Base-by-base conservation (phyloP, 2,888 invertebrate species). In the Caenorhabditis sulstoni region DNA sequence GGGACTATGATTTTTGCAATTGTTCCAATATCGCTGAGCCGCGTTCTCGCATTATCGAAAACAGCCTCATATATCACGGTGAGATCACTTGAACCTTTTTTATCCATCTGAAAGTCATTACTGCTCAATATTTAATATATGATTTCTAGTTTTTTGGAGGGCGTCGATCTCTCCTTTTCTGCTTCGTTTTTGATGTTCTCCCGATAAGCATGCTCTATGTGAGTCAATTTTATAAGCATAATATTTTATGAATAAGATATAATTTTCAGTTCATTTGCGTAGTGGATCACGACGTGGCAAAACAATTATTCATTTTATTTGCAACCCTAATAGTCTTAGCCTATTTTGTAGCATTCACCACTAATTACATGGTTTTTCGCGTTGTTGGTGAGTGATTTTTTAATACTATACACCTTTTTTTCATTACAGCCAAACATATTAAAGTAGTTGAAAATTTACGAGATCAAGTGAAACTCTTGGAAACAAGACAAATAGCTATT, bases 1-100 rank as follows among this genome's bases (percentile, higher is more conserved):
- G 87, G 87, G 9, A 80, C 85, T 12, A 85, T 87, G 85, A 84
- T 87, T 9, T 87, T 85, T 53, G 87, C 87, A 16, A 62, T 87
- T 23, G 84, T 86, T 2, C 87, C 87, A 3, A 85, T 87, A 18
- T 87, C 87, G 4, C 44, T 87, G 12, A 83, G 80, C 50, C 67
- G 87, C 50, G 80, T 85, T 14, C 61, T 87, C 2, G 86, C 85
- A 11, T 79, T 87, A 0, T 83, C 85, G 0, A 66, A 79, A 39
- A 80, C 85, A 16, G 65, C 78, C 18, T 45, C 75, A 8, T 86
- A 87, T 64, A 70, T 80, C 8, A 76, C 66, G 58, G 83, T 85
- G 35, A 47, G 73, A 52, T 14, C 23, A 29, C 20, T 55, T 53
- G 14, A 20, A 58, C 18, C 5, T n/a, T 35, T 53, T 37, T 23